Conservation (phyloP, 2,888 invertebrate species). For the Drosophila heteroneura region DNA sequence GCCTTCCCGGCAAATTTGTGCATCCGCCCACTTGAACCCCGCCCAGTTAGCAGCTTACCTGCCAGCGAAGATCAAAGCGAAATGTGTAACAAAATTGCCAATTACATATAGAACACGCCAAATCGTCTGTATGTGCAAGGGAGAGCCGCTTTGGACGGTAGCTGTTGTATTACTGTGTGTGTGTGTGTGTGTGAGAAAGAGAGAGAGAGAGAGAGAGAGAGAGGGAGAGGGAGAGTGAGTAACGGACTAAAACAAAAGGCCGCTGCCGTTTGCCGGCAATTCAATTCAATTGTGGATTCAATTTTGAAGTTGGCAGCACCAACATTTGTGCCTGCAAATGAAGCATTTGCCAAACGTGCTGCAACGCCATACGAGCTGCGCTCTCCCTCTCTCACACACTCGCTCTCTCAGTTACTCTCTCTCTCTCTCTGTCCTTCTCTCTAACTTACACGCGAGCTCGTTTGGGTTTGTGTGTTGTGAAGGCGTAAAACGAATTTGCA, state of each 20-base stretch:
- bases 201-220: background rate
- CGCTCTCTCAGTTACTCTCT: background rate
- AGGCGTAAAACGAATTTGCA: conserved; percentile 79
- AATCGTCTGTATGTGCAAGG: conserved; percentile 11
- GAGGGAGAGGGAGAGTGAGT: background rate
- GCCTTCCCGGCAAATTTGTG: conserved; percentile 65
- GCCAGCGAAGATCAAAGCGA: conserved; percentile 71
- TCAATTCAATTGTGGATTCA: conserved; percentile 80
- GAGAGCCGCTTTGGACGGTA: background rate
- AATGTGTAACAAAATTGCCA: conserved; percentile 80
- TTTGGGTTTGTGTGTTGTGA: conserved; percentile 27
- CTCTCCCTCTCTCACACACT: background rate
- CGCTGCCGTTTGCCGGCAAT: conserved; percentile 55
- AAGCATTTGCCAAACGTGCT: conserved; percentile 51
- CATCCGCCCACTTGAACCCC: conserved; percentile 56
- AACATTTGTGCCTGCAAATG: conserved; percentile 65
- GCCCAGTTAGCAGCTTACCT: conserved; percentile 33
- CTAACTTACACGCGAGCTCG: conserved; percentile 9
- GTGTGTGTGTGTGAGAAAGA: background rate
- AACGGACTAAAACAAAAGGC: conserved; percentile 65
- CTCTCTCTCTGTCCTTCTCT: background rate
- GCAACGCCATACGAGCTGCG: conserved; percentile 48
- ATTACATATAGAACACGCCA: conserved; percentile 75
- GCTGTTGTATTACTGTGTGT: background rate
- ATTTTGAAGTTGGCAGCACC: conserved; percentile 71